phyloP scores from a whole-genome alignment of 2,888 invertebrate species.

The Mongoloraphidia duomilia region DNA sequence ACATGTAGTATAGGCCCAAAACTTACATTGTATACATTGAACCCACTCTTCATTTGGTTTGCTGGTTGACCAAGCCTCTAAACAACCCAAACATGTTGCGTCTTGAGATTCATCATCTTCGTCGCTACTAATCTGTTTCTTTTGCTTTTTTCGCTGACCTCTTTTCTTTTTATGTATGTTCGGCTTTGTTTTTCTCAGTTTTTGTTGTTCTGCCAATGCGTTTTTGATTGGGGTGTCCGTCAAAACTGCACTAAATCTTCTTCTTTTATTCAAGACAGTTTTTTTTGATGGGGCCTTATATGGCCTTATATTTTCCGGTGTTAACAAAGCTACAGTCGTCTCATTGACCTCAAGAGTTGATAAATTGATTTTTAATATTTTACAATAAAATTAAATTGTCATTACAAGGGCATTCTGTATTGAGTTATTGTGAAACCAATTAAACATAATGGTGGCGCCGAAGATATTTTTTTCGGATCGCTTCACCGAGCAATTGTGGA shows the following conservation, averaged over 20 bases:
- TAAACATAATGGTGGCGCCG: too few species aligned
- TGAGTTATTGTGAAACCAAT: too few species aligned
- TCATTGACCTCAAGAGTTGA: too few species aligned
- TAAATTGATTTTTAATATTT: too few species aligned
- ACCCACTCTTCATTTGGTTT: constrained; percentile 9
- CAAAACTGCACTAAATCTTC: constrained; percentile 11
- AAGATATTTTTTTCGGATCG: too few species aligned
- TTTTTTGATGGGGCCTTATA: constrained; percentile 11
- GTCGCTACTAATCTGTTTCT: background rate
- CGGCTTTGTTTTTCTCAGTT: constrained; percentile 5
- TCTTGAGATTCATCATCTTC: too few species aligned
- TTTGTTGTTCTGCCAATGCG: too few species aligned
- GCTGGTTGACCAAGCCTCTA: constrained; percentile 6
- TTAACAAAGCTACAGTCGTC: background rate
- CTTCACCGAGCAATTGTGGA: constrained; percentile 18
- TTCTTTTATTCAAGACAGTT: constrained; percentile 6
- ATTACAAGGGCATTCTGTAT: too few species aligned
- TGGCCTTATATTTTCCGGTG: constrained; percentile 12
- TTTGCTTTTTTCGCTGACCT: background rate
- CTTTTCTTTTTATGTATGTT: background rate
- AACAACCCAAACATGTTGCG: constrained; percentile 4
- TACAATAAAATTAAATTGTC: too few species aligned
- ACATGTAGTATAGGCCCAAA: too few species aligned
- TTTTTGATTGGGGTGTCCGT: constrained; percentile 13
- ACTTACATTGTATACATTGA: too few species aligned